phyloP scores from a whole-genome alignment of 2,113 vertebrate species.

The Ivindomyrus marchei region DNA sequence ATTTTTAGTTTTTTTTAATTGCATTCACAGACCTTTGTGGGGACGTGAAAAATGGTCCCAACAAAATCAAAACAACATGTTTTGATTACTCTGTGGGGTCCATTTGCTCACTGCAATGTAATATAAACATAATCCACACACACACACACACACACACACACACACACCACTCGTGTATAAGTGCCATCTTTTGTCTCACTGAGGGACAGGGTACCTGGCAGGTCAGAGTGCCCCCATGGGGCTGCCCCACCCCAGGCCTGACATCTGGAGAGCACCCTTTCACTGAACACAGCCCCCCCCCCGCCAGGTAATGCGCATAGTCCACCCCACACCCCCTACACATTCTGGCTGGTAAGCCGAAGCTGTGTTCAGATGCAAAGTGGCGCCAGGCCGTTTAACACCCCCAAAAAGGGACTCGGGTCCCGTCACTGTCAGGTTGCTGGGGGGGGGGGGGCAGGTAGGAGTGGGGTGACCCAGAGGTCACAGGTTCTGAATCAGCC shows the following conservation, averaged over 20 bases:
- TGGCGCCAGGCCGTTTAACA: background rate
- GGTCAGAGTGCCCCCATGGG: background rate
- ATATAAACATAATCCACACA: background rate
- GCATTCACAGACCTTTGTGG: no score
- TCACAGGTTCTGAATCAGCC: background rate
- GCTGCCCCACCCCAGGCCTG: background rate
- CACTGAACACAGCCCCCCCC: background rate
- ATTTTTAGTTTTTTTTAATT: no score
- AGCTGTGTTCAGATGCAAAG: background rate
- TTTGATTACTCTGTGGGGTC: no score
- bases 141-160: background rate
- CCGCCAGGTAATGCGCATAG: background rate
- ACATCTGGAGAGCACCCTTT: background rate
- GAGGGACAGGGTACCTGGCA: background rate
- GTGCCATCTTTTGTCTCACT: background rate
- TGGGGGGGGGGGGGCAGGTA: background rate
- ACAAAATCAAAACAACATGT: no score
- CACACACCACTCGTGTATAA: background rate
- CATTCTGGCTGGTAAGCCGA: background rate
- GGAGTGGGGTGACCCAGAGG: background rate
- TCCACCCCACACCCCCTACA: background rate
- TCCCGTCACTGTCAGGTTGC: background rate
- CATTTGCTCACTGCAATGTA: no score
- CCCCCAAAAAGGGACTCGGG: background rate
- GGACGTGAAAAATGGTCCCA: no score